Conservation (phyloP, 2,888 invertebrate genomes). For the Eueremaeus valkanovi region DNA sequence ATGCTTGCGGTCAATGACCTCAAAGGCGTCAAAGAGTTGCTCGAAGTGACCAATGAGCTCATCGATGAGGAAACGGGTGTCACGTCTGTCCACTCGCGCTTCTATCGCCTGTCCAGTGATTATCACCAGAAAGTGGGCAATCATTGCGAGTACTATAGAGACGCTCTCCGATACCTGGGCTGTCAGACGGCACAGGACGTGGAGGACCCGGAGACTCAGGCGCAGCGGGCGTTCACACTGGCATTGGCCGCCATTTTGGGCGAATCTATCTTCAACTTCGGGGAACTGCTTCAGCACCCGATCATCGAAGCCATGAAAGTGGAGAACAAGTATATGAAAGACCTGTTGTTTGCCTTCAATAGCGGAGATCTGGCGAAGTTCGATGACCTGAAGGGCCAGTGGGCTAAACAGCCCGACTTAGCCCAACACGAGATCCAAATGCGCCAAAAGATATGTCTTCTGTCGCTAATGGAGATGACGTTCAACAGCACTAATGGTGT, state of each 20-base stretch:
- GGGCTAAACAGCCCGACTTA: conserved; percentile 75
- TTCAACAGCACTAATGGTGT: conserved; percentile 82
- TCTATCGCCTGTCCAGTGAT: conserved; percentile 86
- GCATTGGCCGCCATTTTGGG: conserved; percentile 91
- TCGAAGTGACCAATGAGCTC: conserved; percentile 77
- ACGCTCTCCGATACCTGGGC: conserved; percentile 74
- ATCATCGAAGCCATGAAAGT: conserved; percentile 77
- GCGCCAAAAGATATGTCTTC: conserved; percentile 85
- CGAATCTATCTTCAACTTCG: conserved; percentile 92
- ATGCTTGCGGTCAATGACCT: conserved; percentile 53
- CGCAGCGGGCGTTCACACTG: conserved; percentile 77
- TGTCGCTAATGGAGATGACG: conserved; percentile 99
- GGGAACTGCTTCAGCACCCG: conserved; percentile 92
- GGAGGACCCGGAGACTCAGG: conserved; percentile 59
- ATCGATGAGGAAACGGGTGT: conserved; percentile 87
- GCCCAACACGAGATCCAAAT: conserved; percentile 73
- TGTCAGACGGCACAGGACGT: conserved; percentile 60
- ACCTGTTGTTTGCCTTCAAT: conserved; percentile 80
- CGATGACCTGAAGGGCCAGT: conserved; percentile 66
- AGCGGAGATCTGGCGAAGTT: conserved; percentile 73
- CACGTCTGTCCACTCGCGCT: conserved; percentile 87
- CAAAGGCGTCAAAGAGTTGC: conserved; percentile 58
- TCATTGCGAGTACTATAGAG: conserved; percentile 90
- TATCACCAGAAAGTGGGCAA: conserved; percentile 80
- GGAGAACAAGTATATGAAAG: conserved; percentile 78